phyloP scores from a whole-genome alignment of 1,140 invertebrate genomes.

The Drosophila fuyamai region DNA sequence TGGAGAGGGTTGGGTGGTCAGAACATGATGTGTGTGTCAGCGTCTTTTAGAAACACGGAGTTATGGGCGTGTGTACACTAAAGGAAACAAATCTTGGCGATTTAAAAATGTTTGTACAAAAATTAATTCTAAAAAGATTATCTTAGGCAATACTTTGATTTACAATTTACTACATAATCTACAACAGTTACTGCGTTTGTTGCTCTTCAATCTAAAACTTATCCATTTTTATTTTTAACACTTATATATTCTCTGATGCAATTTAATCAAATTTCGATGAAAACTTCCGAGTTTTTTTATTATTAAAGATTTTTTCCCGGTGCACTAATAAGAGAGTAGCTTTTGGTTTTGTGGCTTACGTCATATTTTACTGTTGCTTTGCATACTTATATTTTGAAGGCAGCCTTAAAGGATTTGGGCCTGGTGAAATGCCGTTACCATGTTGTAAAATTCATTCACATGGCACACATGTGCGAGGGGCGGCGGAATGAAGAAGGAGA shows the following conservation, averaged over 20 bases:
- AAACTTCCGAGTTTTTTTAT: too few relatives aligned
- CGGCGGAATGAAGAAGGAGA: background rate
- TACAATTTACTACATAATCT: too few relatives aligned
- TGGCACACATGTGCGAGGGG: conserved; percentile 18
- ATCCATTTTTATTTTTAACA: too few relatives aligned
- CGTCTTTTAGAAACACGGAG: conserved; percentile 5
- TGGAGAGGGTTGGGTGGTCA: conserved; percentile 26
- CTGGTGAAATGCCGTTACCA: conserved; percentile 34
- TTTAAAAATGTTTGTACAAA: background rate
- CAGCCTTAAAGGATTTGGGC: conserved; percentile 45
- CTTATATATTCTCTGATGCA: too few relatives aligned
- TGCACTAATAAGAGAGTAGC: conserved; percentile 25
- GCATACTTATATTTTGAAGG: conserved; percentile 46
- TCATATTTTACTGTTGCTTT: conserved; percentile 74
- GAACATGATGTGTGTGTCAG: conserved; percentile 40
- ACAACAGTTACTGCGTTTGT: too few relatives aligned
- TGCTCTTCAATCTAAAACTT: too few relatives aligned
- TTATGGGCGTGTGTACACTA: conserved; percentile 14
- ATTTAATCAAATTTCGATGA: too few relatives aligned
- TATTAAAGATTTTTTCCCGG: background rate
- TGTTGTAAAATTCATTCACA: conserved; percentile 69
- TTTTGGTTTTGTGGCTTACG: conserved; percentile 64
- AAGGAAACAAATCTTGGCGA: background rate
- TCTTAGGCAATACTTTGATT: too few relatives aligned
- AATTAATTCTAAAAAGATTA: too few relatives aligned